These are phyloP conservation scores for Epinephelus cyanopodus DNA, from an alignment of 2,113 vertebrate species.

Conservation along the genomic window DNA sequence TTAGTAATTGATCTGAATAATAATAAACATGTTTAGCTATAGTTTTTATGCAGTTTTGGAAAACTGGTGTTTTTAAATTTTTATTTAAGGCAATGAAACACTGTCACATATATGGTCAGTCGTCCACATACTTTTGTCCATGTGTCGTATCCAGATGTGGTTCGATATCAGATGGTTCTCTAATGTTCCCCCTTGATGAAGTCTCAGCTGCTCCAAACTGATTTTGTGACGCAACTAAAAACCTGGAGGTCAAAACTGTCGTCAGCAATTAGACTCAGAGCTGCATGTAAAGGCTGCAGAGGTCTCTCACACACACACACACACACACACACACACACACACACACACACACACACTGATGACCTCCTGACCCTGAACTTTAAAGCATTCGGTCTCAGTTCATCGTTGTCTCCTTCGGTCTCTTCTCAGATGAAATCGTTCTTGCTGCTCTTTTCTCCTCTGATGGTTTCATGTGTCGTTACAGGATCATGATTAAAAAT, in stretches of 20 bases:
- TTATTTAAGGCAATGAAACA: too few relatives aligned
- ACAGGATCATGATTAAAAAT: background rate
- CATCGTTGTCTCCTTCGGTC: constrained; percentile 29
- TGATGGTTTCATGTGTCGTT: background rate
- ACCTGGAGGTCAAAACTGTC: constrained; percentile 39
- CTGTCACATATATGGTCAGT: background rate
- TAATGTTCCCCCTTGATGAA: background rate
- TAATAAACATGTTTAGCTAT: too few relatives aligned
- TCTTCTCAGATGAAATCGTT: background rate
- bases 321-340: constrained; percentile 10
- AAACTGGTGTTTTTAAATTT: too few relatives aligned
- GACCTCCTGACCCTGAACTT: constrained; percentile 55
- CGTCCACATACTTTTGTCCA: background rate
- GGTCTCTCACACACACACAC: constrained; percentile 14
- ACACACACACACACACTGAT: background rate
- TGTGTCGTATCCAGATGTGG: background rate
- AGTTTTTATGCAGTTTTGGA: too few relatives aligned
- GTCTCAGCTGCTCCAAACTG: background rate
- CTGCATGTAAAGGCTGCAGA: background rate
- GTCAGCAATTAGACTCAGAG: constrained; percentile 33
- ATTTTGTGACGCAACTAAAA: constrained; percentile 18
- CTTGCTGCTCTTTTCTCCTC: background rate
- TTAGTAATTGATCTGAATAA: too few relatives aligned
- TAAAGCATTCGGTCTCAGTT: constrained; percentile 23
- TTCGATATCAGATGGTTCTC: background rate